phyloP scores from a whole-genome alignment of 2,113 vertebrate species.

The Oryzias javanicus region DNA sequence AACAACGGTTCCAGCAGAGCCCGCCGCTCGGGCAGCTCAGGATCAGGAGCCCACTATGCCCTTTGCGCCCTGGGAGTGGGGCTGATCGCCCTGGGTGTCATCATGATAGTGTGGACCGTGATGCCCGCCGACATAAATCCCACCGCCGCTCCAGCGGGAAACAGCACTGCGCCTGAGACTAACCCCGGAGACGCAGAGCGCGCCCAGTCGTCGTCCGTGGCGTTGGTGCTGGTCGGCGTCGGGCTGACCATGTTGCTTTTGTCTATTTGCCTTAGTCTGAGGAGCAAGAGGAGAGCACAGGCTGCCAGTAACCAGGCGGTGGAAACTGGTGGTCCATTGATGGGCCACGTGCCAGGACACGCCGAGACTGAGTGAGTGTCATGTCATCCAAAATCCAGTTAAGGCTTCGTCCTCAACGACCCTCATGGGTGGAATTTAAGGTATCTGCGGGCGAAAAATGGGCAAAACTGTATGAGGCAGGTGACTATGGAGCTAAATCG shows the following conservation, averaged over 20 bases:
- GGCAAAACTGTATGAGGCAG: too few species aligned
- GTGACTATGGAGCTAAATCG: too few species aligned
- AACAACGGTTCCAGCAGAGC: constrained; percentile 32
- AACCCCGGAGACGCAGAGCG: constrained; percentile 29
- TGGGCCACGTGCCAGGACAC: constrained; percentile 25
- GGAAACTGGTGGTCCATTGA: not conserved
- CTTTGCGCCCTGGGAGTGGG: constrained; percentile 92
- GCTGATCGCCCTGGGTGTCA: constrained; percentile 88
- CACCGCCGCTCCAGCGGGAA: constrained; percentile 27
- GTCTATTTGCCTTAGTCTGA: constrained; percentile 85
- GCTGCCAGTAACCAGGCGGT: constrained; percentile 40
- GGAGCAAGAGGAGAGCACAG: constrained; percentile 76
- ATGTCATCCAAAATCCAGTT: too few species aligned
- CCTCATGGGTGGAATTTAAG: too few species aligned
- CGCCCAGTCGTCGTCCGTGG: constrained; percentile 86
- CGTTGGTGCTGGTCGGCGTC: constrained; percentile 86
- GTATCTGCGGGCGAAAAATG: too few species aligned
- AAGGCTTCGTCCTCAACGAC: too few species aligned
- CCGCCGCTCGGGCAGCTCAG: constrained; percentile 45
- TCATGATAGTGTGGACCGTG: constrained; percentile 96
- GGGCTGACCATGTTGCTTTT: constrained; percentile 83
- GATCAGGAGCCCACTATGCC: constrained; percentile 87
- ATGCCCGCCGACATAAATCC: constrained; percentile 67
- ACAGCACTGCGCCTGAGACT: constrained; percentile 30
- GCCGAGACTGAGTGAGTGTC: constrained; percentile 62